Base-by-base conservation (phyloP, 2,797 vertebrate genomes). In the Ctenopoma kingsleyae region DNA sequence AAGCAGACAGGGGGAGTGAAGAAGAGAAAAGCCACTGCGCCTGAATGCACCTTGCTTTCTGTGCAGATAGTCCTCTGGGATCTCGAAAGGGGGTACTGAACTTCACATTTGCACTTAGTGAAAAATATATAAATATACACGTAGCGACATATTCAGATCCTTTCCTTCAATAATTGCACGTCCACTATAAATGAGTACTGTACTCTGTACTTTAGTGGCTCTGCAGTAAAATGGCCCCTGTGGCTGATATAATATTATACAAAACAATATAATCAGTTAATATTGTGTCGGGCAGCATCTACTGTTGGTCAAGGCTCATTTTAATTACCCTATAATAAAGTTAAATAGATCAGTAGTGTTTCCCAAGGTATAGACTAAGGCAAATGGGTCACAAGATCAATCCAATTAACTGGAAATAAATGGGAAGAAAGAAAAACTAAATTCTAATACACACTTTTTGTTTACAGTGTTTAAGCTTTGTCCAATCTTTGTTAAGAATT, bases 1-100 rank as follows among this genome's bases (percentile, higher is more conserved):
- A 93, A 90, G 87, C 76, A 74, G 87, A 89, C 67, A 40, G 47
- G 49, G 32, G 72, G 53, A 46, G 67, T 11, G 44, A 38, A 58
- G 63, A 80, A 20, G 76, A 76, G 72, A 84, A 72, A 82, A 80
- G 73, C 71, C 74, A 75, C 61, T 25, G 75, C 12, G 69, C 52
- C 63, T 76, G 77, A 72, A 74, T 81, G 78, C 77, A 68, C 84
- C 82, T 78, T 67, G 59, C 76, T 76, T 81, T 83, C 50, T 71
- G 69, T 61, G 54, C 76, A 67, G 56, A 55, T 61, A 53, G 44
- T 69, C 44, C 57, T 58, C 63, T 46, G 63, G 70, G 65, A 74
- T 75, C 65, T 75, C 67, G 22, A 16, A 50, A 56, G 51, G 41
- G 35, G 22, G 49, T 43, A 51, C 32, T 54, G 35, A 56, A 80